phyloP scores from a whole-genome alignment of 64 coral and sea anemone species.

The Pachyseris speciosa region DNA sequence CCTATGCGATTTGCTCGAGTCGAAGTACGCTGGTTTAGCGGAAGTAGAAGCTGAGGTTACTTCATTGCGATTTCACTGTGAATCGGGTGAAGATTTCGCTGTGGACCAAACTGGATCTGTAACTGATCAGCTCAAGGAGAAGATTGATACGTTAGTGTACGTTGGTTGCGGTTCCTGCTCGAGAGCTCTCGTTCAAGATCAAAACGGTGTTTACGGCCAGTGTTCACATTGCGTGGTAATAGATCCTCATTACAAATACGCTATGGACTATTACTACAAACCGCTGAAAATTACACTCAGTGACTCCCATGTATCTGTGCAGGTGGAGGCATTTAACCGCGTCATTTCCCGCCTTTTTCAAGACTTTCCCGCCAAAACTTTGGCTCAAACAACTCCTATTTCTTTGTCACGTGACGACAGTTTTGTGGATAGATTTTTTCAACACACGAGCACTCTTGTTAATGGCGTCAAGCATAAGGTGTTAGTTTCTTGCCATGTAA shows the following conservation, averaged over 20 bases:
- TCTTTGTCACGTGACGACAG: not conserved
- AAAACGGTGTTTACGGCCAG: conserved; percentile 82
- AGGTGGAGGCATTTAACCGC: conserved; percentile 35
- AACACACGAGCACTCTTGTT: not conserved
- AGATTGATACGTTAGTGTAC: conserved; percentile 47
- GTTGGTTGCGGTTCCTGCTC: conserved; percentile 72
- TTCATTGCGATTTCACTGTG: conserved; percentile 47
- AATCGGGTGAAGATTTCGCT: conserved; percentile 22
- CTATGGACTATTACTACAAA: conserved; percentile 47
- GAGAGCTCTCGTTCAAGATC: conserved; percentile 59
- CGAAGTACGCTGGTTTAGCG: conserved; percentile 68
- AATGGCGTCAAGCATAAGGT: conserved; percentile 3
- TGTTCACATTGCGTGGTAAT: conserved; percentile 60
- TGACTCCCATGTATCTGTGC: conserved; percentile 29
- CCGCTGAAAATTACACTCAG: conserved; percentile 34
- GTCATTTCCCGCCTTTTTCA: conserved; percentile 6
- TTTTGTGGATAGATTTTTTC: conserved; percentile 18
- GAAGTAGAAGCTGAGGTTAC: conserved; percentile 52
- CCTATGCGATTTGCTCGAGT: conserved; percentile 62
- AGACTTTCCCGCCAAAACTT: conserved; percentile 11
- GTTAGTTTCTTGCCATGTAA: conserved; percentile 26
- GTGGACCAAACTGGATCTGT: conserved; percentile 1
- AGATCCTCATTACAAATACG: conserved; percentile 66
- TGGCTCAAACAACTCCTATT: not conserved
- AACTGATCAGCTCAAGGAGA: not conserved